phyloP scores from a whole-genome alignment of 2,888 invertebrate genomes.

The Epinotia ramella region DNA sequence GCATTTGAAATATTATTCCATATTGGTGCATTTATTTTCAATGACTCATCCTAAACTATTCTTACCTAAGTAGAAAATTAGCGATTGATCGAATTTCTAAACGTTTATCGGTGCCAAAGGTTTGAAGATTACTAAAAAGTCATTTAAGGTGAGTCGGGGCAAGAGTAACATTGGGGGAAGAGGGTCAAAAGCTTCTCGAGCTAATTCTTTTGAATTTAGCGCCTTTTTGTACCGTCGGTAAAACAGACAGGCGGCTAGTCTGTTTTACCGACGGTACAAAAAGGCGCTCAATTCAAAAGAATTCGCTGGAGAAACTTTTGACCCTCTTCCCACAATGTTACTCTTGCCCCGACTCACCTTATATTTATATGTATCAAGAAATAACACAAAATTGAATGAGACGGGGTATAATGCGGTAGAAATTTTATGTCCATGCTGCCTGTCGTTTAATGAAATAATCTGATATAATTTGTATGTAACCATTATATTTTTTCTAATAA shows the following conservation, averaged over 20 bases:
- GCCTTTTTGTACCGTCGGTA: too few relatives aligned
- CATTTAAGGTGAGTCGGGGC: too few relatives aligned
- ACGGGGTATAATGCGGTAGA: too few relatives aligned
- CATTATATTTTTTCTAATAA: conserved; percentile 45
- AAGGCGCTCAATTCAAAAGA: too few relatives aligned
- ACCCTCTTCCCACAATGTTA: too few relatives aligned
- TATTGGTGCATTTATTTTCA: conserved; percentile 44
- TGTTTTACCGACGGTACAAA: too few relatives aligned
- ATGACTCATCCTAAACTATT: background rate
- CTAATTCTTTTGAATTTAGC: too few relatives aligned
- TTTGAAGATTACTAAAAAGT: conserved; percentile 24
- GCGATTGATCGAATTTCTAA: conserved; percentile 41
- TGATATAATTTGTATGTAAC: conserved; percentile 41
- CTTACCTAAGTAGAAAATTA: conserved; percentile 34
- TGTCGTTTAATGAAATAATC: conserved; percentile 37
- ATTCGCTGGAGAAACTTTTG: too few relatives aligned
- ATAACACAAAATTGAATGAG: conserved; percentile 36
- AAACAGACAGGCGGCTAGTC: too few relatives aligned
- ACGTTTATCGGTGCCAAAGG: conserved; percentile 44
- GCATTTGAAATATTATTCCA: conserved; percentile 43
- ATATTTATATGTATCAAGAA: conserved; percentile 16
- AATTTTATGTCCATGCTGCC: conserved; percentile 1
- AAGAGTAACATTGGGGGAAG: too few relatives aligned
- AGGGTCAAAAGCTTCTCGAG: too few relatives aligned
- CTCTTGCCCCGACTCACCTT: too few relatives aligned